Evolutionary conservation across 2,888 invertebrate genomes (phyloP), one percentile per base, ranked within the genome.

Genomic region (Helicoverpa assulta): DNA sequence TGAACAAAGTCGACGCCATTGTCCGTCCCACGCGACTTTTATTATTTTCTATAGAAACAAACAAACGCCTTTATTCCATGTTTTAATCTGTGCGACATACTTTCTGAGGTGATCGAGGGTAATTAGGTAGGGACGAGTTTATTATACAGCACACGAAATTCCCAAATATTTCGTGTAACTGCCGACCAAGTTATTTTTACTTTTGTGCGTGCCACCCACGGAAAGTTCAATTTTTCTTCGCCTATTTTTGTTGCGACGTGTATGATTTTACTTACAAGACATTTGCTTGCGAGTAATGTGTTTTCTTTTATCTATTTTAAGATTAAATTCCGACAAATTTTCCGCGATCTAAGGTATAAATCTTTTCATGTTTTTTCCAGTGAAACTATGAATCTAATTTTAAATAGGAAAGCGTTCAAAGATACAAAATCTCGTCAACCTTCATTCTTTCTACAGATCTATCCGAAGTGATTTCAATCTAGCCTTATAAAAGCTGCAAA

Each of bases 401-500:
- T 4, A 4, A 16, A 63, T 50, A 58, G 18, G 18, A 63, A 58
- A 53, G n/a, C 62, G 16, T 66, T 66, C 19, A 63, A 43, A 68
- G 73, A 69, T 63, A 77, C 59, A 51, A 52, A 57, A 57, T 61
- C 66, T 10, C 7, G 18, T 21, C 18, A 66, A 54, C 53, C 21
- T 76, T 67, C 77, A 73, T 68, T 64, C 52, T 50, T 26, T 43
- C 40, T 19, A 7, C 18, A 56, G 53, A 14, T 65, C 61, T 43
- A 40, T 29, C 50, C 2, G 40, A 56, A 65, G 57, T 55, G 56
- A 67, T 68, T 69, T 65, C 57, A 72, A 67, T 71, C 67, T 62
- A 70, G 72, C 52, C 54, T 58, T 73, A 74, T 75, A 74, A 78
- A 78, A 71, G 71, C 73, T 79, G 71, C 62, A 66, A 81, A 69